Evolutionary conservation across 2,113 vertebrate genomes (phyloP), one percentile per base, ranked within the genome.

Genomic region (Platichthys flesus): DNA sequence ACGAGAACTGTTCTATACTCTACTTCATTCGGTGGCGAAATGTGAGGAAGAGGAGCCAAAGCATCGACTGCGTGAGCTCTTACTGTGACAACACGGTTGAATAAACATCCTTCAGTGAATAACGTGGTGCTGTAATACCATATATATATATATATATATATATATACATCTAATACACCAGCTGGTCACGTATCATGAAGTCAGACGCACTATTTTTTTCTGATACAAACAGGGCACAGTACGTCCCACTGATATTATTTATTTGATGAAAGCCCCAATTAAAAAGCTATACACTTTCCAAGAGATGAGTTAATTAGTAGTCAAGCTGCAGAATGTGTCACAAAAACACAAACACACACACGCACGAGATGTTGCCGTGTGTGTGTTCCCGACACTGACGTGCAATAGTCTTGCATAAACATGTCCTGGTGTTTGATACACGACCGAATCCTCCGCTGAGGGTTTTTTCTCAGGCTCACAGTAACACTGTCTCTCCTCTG

Each of bases 231-330:
- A 37, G 35, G 13, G 26, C 8, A 31, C 24, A 67, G 10, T 28
- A 56, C 55, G 47, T 63, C 63, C 78, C 76, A 31, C 5, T 31
- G 5, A 31, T 31, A 31, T 31, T 24, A 79, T 63, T 80, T 65
- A 84, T 76, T 76, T 64, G 78, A 42, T 9, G 55, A 7, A 49
- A 18, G 47, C 47, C 6, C 47, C 14, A 49, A 49, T 49, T 18
- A 49, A 49, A 49, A 15, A 49, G 7, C 14, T 18, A 7, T 49
- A 14, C 45, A 47, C 45, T 12, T 12, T 37, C 35, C 35, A 15
- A 47, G 45, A 47, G 45, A 47, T 47, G 45, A 47, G 81, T 77
- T 23, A 49, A 72, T 78, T 52, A 70, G 59, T 5, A 51, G 37
- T 54, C 42, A 21, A 61, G 60, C 15, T 40, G n/a, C 64, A 24